These are phyloP conservation scores for Ladona fulva DNA, from an alignment of 1,140 invertebrate species.

Conservation along the genomic window DNA sequence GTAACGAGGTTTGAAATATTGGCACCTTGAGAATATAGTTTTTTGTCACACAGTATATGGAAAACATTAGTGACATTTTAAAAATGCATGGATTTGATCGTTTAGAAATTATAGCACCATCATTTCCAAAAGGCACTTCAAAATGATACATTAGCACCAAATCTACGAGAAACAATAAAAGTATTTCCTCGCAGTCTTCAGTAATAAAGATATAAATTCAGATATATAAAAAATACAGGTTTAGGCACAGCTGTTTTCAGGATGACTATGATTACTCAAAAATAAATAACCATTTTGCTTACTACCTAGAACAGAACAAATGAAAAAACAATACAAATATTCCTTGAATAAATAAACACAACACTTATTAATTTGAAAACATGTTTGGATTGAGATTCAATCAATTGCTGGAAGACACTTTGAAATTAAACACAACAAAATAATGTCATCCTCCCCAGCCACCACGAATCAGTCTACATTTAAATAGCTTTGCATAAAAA, in stretches of 20 bases:
- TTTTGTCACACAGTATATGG: too few relatives aligned
- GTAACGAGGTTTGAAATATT: too few relatives aligned
- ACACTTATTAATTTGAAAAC: not conserved
- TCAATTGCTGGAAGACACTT: not conserved
- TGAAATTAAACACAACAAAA: not conserved
- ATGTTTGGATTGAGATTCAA: not conserved
- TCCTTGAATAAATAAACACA: not conserved
- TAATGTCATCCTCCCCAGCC: not conserved
- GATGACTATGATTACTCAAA: not conserved
- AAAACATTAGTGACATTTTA: too few relatives aligned
- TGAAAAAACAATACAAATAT: not conserved
- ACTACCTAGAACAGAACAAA: not conserved
- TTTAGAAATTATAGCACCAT: not conserved
- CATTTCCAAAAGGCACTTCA: not conserved
- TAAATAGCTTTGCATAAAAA: too few relatives aligned
- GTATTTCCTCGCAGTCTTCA: not conserved
- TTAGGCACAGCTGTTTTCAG: not conserved
- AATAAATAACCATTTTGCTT: not conserved
- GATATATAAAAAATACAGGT: not conserved
- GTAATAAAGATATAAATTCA: not conserved
- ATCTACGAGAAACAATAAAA: not conserved
- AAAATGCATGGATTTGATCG: not conserved
- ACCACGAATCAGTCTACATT: too few relatives aligned
- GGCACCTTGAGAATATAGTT: too few relatives aligned
- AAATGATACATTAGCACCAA: slow-evolving; percentile 2